These are phyloP conservation scores for Atta colombica DNA, from an alignment of 1,140 invertebrate species.

Conservation along the genomic window DNA sequence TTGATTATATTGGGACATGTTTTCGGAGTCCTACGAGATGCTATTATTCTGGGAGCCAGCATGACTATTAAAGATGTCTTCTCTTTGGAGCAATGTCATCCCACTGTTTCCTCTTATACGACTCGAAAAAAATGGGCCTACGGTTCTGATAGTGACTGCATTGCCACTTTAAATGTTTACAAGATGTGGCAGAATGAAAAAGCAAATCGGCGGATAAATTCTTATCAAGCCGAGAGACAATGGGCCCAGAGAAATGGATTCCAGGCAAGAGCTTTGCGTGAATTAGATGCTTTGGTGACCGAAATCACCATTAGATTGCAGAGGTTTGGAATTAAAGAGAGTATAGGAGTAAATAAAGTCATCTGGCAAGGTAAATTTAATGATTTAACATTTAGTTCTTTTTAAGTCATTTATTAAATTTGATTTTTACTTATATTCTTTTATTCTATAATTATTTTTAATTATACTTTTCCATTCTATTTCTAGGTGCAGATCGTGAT, in stretches of 20 bases:
- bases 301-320: conserved; percentile 91
- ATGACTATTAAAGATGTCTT: conserved; percentile 94
- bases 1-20: conserved; percentile 95
- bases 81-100: conserved; percentile 86
- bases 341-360: conserved; percentile 79
- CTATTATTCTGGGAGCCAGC: conserved; percentile 95
- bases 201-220: conserved; percentile 76
- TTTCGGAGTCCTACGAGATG: conserved; percentile 94
- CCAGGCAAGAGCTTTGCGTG: conserved; percentile 91
- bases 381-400: not conserved
- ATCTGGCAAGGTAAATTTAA: conserved; percentile 81
- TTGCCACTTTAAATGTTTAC: conserved; percentile 94
- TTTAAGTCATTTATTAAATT: conserved; percentile 18
- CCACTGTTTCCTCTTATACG: conserved; percentile 90
- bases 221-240: conserved; percentile 85
- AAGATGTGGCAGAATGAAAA: conserved; percentile 87
- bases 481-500: conserved; percentile 84
- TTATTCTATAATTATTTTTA: not conserved
- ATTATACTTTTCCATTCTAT: not conserved
- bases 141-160: conserved; percentile 93
- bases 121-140: conserved; percentile 93
- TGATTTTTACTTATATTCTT: not conserved
- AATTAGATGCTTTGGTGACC: conserved; percentile 90
- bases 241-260: conserved; percentile 93
- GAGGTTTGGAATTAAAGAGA: conserved; percentile 86